Evolutionary conservation across 92 coral and sea anemone genomes (phyloP).

Genomic region (Pocillopora grandis): DNA sequence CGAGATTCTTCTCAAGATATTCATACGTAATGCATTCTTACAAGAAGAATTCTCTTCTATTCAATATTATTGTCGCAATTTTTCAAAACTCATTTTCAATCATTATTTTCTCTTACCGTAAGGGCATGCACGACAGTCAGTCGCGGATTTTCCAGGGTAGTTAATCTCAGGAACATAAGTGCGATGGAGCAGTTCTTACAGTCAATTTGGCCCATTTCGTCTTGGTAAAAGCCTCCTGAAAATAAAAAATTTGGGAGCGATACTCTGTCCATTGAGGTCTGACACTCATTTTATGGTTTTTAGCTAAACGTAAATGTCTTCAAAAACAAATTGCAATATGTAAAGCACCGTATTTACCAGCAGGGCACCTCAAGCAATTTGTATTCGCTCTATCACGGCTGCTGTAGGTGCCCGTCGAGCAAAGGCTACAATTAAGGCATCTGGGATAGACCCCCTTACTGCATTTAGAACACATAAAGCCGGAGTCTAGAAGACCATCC

Average conservation of each 20-base stretch:
- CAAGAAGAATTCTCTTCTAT: too few species aligned
- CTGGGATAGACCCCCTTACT: neutral
- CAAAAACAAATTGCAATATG: too few species aligned
- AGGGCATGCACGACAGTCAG: neutral
- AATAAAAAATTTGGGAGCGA: neutral
- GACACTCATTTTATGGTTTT: too few species aligned
- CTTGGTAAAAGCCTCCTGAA: slow-evolving; percentile 7
- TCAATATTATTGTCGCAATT: too few species aligned
- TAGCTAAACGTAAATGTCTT: too few species aligned
- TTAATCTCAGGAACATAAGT: neutral
- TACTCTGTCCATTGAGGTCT: too few species aligned
- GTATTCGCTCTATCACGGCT: too few species aligned
- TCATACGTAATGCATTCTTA: too few species aligned
- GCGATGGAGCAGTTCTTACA: neutral
- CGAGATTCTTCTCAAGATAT: too few species aligned
- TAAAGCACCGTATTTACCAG: too few species aligned
- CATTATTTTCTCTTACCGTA: neutral
- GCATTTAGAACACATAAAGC: slow-evolving; percentile 1
- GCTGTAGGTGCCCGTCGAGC: neutral
- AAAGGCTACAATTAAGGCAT: neutral
- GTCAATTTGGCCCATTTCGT: neutral
- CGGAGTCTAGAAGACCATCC: neutral
- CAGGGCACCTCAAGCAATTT: too few species aligned
- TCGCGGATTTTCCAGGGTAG: neutral
- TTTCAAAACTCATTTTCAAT: too few species aligned